Percentiles rank a stretch among this genome's conserved stretches.
Evolutionary conservation across 2,113 vertebrate species (phyloP).

Genomic region (Callocephalon fimbriatum): DNA sequence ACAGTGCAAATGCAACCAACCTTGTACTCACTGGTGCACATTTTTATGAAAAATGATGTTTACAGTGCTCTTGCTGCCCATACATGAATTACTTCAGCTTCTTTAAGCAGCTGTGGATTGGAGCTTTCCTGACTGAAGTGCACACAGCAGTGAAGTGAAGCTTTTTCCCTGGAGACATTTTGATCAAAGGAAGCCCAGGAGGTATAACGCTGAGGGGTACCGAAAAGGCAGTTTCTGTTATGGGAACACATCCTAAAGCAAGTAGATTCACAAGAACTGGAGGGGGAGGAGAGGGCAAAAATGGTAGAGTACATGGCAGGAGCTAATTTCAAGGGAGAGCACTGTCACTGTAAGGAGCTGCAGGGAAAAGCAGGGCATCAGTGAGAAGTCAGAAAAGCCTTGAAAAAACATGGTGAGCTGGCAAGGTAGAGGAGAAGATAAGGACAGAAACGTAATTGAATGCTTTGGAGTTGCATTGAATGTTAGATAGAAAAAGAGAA

Average conservation of each 20-base stretch:
- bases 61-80: background rate
- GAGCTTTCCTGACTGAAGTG: background rate
- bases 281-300: background rate
- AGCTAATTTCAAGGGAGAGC: background rate
- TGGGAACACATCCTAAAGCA: background rate
- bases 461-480: background rate
- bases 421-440: background rate
- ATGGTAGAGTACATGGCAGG: background rate
- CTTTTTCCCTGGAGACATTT: background rate
- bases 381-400: background rate
- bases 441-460: background rate
- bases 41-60: background rate
- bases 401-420: background rate
- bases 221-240: background rate
- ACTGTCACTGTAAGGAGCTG: background rate
- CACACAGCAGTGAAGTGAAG: background rate
- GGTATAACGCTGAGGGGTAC: background rate
- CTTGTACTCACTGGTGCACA: background rate
- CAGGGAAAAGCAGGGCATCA: background rate
- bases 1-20: background rate
- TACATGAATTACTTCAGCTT: background rate
- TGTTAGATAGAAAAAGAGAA: background rate
- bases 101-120: background rate
- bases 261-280: background rate
- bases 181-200: background rate